These are phyloP conservation scores for Spheniscus mendiculus DNA, from an alignment of 2,113 vertebrate species.

Conservation along the genomic window DNA sequence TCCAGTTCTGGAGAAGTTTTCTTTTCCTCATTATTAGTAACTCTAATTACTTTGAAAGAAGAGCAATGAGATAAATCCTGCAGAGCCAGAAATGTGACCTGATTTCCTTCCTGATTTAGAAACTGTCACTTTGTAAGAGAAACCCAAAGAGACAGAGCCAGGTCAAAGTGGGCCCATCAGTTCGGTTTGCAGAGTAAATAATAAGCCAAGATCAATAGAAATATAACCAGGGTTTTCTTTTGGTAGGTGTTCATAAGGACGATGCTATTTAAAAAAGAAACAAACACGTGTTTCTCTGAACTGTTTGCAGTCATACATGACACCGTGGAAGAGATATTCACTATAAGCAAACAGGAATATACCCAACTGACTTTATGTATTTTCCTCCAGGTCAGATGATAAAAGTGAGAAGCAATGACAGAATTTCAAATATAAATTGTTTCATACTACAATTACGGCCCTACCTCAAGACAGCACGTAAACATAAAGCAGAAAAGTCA, in stretches of 20 bases:
- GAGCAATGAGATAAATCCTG: slow-evolving; percentile 67
- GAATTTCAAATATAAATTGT: neutral
- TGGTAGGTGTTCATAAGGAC: neutral
- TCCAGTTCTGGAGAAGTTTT: slow-evolving; percentile 55
- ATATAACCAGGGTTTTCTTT: neutral
- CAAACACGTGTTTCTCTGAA: neutral
- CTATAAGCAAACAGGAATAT: neutral
- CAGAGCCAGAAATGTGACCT: slow-evolving; percentile 69
- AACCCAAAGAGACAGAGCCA: slow-evolving; percentile 54
- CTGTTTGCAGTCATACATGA: neutral
- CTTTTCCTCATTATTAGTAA: slow-evolving; percentile 64
- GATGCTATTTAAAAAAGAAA: neutral
- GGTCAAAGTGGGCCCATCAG: slow-evolving; percentile 14
- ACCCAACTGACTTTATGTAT: neutral
- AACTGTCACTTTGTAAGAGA: slow-evolving; percentile 65
- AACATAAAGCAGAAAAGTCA: neutral
- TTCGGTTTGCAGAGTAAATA: slow-evolving; percentile 7
- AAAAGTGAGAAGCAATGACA: neutral
- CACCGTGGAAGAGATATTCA: neutral
- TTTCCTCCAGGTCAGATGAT: neutral
- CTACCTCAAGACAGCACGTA: neutral
- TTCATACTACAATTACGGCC: neutral
- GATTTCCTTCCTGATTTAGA: slow-evolving; percentile 73
- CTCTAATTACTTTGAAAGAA: slow-evolving; percentile 73
- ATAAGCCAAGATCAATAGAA: neutral